A percentile compares a stretch with the other conserved stretches of the same genome.
phyloP scores from a whole-genome alignment of 2,888 invertebrate genomes.

The Rhabditoides inermis region DNA sequence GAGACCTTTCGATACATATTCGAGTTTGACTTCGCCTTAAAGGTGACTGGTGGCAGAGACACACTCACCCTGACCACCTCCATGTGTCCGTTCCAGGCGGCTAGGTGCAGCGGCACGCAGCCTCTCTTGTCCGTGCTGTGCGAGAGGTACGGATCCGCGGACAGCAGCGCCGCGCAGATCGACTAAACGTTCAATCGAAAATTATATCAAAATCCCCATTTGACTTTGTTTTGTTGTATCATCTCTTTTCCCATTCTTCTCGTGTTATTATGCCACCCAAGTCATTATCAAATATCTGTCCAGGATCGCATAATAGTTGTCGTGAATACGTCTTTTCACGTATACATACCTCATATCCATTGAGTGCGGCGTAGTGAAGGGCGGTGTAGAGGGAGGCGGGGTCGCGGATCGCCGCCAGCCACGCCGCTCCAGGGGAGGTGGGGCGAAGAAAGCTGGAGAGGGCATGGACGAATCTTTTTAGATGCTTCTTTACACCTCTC shows the following conservation, averaged over 20 bases:
- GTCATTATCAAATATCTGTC: too few relatives aligned
- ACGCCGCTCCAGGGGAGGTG: conserved; percentile 21
- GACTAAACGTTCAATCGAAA: too few relatives aligned
- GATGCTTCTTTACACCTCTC: too few relatives aligned
- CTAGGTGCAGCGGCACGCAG: conserved; percentile 46
- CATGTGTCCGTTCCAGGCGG: conserved; percentile 43
- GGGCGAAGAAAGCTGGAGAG: too few relatives aligned
- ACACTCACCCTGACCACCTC: conserved; percentile 27
- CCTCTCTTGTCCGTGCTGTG: conserved; percentile 27
- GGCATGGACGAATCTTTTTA: too few relatives aligned
- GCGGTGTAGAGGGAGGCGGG: conserved; percentile 57
- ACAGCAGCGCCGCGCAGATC: conserved; percentile 21
- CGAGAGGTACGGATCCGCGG: conserved; percentile 30
- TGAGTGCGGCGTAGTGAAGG: conserved; percentile 68
- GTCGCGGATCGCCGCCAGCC: conserved; percentile 30
- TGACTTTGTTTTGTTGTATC: too few relatives aligned
- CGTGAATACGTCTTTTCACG: too few relatives aligned
- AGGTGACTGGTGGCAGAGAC: background rate
- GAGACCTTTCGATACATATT: background rate
- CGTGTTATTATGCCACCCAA: too few relatives aligned
- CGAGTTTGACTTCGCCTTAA: too few relatives aligned
- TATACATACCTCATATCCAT: conserved; percentile 65
- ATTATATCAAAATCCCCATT: too few relatives aligned
- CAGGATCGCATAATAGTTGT: too few relatives aligned
- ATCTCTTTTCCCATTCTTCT: too few relatives aligned